These are phyloP conservation scores for Apis dorsata DNA, from an alignment of 1,140 invertebrate genomes.

Conservation along the genomic window DNA sequence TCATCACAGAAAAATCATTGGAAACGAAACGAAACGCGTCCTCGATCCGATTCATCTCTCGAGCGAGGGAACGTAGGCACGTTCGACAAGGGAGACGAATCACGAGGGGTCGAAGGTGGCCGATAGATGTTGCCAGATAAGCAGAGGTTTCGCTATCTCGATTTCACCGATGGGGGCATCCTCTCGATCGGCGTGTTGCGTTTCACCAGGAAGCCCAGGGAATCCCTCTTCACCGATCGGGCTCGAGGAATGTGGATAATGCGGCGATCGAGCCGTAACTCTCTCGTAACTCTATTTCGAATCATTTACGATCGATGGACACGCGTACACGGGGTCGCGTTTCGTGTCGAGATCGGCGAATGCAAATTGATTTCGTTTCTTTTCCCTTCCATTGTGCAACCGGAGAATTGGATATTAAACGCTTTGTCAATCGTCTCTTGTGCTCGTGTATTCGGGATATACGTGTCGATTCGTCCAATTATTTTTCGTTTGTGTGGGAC, in stretches of 20 bases:
- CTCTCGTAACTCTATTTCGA: slow-evolving; percentile 44
- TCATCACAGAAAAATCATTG: too few species aligned
- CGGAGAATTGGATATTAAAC: slow-evolving; percentile 7
- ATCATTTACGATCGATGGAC: slow-evolving; percentile 21
- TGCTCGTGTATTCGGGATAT: background rate
- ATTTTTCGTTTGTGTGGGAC: background rate
- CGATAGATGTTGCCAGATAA: slow-evolving; percentile 61
- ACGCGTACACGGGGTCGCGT: background rate
- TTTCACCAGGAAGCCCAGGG: slow-evolving; percentile 57
- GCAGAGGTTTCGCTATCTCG: slow-evolving; percentile 46
- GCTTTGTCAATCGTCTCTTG: slow-evolving; percentile 1
- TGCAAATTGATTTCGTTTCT: slow-evolving; percentile 31
- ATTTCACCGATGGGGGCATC: slow-evolving; percentile 47
- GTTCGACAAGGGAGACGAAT: slow-evolving; percentile 63
- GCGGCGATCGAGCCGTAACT: slow-evolving; percentile 39
- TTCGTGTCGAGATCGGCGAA: background rate
- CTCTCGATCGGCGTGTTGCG: slow-evolving; percentile 42
- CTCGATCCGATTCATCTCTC: too few species aligned
- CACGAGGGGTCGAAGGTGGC: slow-evolving; percentile 48
- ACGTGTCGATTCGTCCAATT: background rate
- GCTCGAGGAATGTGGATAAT: slow-evolving; percentile 43
- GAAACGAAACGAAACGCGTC: too few species aligned
- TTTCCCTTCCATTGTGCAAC: slow-evolving; percentile 15
- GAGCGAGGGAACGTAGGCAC: slow-evolving; percentile 50
- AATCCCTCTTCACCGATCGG: slow-evolving; percentile 7